A percentile compares a stretch with the other conserved stretches of the same genome.
phyloP scores from a whole-genome alignment of 2,113 vertebrate species.

The Uria aalge region DNA sequence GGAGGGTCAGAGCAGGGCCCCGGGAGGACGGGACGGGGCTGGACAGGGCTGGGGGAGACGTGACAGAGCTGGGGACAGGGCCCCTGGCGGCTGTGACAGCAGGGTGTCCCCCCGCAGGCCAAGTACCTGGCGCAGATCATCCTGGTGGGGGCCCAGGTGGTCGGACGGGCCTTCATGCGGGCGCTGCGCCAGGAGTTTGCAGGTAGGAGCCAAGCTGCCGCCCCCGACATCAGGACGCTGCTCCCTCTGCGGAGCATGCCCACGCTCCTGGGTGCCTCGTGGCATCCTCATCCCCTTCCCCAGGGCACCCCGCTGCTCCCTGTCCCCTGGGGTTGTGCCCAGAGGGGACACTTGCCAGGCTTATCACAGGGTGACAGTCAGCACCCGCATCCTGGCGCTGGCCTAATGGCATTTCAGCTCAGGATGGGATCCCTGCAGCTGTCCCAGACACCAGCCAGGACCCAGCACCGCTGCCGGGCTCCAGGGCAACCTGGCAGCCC shows the following conservation, averaged over 20 bases:
- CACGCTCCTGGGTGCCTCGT: background rate
- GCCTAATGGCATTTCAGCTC: background rate
- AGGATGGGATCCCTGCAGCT: background rate
- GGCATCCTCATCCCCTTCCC: background rate
- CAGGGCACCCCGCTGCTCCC: background rate
- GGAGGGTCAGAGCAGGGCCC: background rate
- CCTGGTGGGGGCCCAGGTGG: slow-evolving; percentile 93
- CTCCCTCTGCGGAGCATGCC: background rate
- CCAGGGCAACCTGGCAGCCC: fast-evolving
- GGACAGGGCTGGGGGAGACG: no score
- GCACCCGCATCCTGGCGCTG: fast-evolving
- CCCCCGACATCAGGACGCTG: background rate
- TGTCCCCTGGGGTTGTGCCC: fast-evolving
- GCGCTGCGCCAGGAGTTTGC: slow-evolving; percentile 92
- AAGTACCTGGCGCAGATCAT: slow-evolving; percentile 95
- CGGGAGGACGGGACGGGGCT: no score
- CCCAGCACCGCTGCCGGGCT: fast-evolving
- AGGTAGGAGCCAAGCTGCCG: slow-evolving; percentile 70
- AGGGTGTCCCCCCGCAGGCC: slow-evolving; percentile 75
- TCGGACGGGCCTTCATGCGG: slow-evolving; percentile 92
- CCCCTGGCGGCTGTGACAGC: background rate
- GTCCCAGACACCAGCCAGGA: fast-evolving
- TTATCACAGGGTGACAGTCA: background rate
- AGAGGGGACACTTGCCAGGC: background rate
- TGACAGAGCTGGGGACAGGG: background rate